These are phyloP conservation scores for Cynoglossus semilaevis DNA, from an alignment of 2,113 vertebrate genomes.

Conservation along the genomic window DNA sequence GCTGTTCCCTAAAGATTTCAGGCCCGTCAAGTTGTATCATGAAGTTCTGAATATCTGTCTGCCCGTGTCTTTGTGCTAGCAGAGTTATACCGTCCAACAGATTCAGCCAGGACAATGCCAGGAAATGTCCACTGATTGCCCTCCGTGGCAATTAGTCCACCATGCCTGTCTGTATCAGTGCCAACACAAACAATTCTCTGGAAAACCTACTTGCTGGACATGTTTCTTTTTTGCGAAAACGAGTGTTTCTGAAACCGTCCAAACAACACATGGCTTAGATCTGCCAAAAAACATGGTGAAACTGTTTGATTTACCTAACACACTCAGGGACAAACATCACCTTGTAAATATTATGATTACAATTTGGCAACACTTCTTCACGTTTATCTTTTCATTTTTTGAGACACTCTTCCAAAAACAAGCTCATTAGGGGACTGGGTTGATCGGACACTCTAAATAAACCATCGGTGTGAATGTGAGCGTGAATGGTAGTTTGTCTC, in stretches of 20 bases:
- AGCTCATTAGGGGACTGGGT: no score
- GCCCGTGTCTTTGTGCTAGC: conserved; percentile 30
- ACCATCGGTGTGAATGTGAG: no score
- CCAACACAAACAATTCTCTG: conserved; percentile 66
- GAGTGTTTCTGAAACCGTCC: conserved; percentile 14
- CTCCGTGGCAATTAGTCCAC: conserved; percentile 63
- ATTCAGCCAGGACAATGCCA: conserved; percentile 63
- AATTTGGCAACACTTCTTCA: no score
- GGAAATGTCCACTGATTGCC: conserved; percentile 71
- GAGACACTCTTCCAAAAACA: no score
- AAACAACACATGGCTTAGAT: conserved; percentile 21
- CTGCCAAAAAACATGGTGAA: background rate
- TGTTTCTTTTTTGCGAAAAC: conserved; percentile 54
- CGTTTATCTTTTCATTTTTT: no score
- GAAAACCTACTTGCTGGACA: conserved; percentile 45
- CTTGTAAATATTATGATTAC: no score
- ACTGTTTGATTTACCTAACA: no score
- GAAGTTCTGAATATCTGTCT: conserved; percentile 27
- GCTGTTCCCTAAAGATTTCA: conserved; percentile 28
- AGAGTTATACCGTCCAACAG: conserved; percentile 57
- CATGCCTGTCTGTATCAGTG: conserved; percentile 10
- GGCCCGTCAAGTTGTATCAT: conserved; percentile 48
- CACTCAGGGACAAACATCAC: no score
- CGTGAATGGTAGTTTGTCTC: no score
- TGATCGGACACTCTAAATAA: no score